A percentile compares a stretch with the other conserved stretches of the same genome.
Evolutionary conservation across 64 coral and sea anemone species (phyloP).

Genomic region (Pocillopora damicornis): DNA sequence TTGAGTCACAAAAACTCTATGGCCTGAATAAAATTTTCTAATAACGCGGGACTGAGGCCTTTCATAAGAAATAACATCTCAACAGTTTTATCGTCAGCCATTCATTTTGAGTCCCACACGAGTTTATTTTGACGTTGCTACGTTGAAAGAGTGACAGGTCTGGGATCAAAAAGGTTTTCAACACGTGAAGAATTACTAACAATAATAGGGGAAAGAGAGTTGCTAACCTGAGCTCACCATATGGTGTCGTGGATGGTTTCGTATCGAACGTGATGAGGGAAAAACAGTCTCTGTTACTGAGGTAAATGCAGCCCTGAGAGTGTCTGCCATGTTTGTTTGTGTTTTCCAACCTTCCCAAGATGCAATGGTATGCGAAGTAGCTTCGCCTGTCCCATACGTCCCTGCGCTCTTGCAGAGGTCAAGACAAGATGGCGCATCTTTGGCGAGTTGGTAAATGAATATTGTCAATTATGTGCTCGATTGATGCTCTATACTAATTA

Average conservation of each 20-base stretch:
- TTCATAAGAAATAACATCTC: no score
- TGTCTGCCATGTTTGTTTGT: constrained; percentile 81
- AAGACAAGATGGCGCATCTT: constrained; percentile 79
- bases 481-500: not conserved
- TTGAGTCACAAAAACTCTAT: no score
- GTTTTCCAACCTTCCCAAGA: constrained; percentile 60
- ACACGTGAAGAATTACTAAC: not conserved
- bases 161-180: not conserved
- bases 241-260: constrained; percentile 70
- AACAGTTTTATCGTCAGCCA: no score
- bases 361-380: constrained; percentile 1
- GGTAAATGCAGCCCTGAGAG: constrained; percentile 72
- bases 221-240: constrained; percentile 70
- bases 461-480: not conserved
- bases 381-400: constrained; percentile 8
- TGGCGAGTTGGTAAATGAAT: constrained; percentile 6
- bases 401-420: constrained; percentile 37
- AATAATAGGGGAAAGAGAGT: not conserved
- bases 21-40: no score
- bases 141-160: no score
- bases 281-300: constrained; percentile 93
- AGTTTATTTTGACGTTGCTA: no score
- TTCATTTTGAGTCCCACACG: no score
- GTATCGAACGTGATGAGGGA: constrained; percentile 73
- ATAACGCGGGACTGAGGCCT: no score